These are phyloP conservation scores for Ictalurus furcatus DNA, from an alignment of 2,113 vertebrate genomes.

Conservation along the genomic window DNA sequence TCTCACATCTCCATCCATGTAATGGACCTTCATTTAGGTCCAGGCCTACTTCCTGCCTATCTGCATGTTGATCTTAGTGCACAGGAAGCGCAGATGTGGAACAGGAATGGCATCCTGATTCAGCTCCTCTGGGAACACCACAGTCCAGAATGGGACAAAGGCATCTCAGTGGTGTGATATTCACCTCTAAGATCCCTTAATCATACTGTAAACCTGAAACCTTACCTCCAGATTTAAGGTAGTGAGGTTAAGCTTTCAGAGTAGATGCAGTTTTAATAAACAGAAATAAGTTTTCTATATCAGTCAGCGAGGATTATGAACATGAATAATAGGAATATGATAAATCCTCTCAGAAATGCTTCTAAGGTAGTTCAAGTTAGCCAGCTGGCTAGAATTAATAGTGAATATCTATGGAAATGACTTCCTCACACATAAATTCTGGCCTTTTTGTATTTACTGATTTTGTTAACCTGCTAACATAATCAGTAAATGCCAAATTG, in stretches of 20 bases:
- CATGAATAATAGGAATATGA: not conserved
- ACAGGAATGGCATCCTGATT: conserved; percentile 51
- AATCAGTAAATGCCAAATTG: not conserved
- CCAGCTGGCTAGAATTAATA: not conserved
- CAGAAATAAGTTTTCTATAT: not conserved
- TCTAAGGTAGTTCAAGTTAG: not conserved
- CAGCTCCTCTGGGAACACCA: conserved; percentile 39
- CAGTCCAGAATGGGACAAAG: conserved; percentile 63
- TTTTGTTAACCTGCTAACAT: not conserved
- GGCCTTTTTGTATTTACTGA: not conserved
- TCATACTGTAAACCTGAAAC: not conserved
- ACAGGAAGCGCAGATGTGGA: conserved; percentile 53
- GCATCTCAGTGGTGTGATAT: conserved; percentile 54
- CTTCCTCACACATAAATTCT: not conserved
- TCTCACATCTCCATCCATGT: not conserved
- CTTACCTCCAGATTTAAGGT: not conserved
- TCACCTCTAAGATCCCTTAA: conserved; percentile 1
- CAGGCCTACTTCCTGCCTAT: conserved; percentile 47
- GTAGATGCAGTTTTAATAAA: not conserved
- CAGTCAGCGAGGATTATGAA: not conserved
- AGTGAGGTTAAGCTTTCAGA: not conserved
- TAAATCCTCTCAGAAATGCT: not conserved
- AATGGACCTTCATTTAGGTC: not conserved
- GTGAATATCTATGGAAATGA: not conserved
- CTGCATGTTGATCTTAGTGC: conserved; percentile 47